These are phyloP conservation scores for Rhyzopertha dominica DNA, from an alignment of 1,140 invertebrate genomes.

Conservation along the genomic window DNA sequence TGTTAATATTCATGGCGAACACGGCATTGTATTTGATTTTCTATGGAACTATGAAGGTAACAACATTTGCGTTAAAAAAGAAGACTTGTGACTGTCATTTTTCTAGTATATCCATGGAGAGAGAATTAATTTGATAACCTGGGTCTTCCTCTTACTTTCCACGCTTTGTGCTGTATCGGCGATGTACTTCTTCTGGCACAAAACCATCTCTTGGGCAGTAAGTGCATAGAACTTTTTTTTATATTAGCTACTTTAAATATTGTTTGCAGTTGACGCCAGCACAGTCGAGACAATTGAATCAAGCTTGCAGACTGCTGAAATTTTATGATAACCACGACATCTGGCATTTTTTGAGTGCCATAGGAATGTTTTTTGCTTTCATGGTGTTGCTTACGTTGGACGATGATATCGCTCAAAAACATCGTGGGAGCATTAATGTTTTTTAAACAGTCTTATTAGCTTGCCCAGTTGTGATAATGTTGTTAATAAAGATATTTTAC, in stretches of 20 bases:
- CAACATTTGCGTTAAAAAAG: conserved; percentile 15
- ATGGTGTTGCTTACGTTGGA: conserved; percentile 78
- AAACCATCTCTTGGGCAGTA: conserved; percentile 75
- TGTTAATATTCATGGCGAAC: conserved; percentile 80
- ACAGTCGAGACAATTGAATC: conserved; percentile 67
- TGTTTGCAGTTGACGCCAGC: conserved; percentile 66
- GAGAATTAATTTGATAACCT: conserved; percentile 56
- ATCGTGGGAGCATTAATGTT: conserved; percentile 66
- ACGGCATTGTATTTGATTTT: conserved; percentile 76
- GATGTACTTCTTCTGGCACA: conserved; percentile 70
- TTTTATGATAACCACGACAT: conserved; percentile 87
- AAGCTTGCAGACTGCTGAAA: conserved; percentile 65
- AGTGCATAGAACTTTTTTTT: conserved; percentile 36
- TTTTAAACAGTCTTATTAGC: conserved; percentile 62
- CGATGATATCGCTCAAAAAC: conserved; percentile 64
- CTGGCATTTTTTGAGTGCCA: conserved; percentile 85
- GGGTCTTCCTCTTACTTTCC: conserved; percentile 62
- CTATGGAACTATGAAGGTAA: conserved; percentile 84
- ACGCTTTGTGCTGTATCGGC: conserved; percentile 62
- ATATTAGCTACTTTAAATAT: conserved; percentile 12
- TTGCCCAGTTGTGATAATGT: too few relatives aligned
- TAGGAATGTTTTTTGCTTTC: conserved; percentile 84
- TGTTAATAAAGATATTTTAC: too few relatives aligned
- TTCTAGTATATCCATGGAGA: conserved; percentile 65
- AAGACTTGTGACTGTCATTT: conserved; percentile 34